These are phyloP conservation scores for Corydoras sp. DNA, from an alignment of 2,113 vertebrate genomes.

Conservation along the genomic window DNA sequence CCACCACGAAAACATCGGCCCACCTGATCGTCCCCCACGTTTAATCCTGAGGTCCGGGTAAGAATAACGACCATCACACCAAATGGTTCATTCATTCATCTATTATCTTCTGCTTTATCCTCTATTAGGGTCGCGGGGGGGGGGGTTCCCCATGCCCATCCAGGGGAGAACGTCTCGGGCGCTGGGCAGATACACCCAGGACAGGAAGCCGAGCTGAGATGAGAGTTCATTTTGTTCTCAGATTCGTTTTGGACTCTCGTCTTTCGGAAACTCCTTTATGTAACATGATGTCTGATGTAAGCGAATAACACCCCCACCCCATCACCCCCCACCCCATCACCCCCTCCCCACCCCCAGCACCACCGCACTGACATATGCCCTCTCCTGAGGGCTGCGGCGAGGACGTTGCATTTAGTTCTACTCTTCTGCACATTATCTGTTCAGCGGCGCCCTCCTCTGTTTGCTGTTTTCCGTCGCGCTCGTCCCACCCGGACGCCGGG, in stretches of 20 bases:
- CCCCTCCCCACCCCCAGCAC: neutral
- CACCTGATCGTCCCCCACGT: no score
- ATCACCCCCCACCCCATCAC: no score
- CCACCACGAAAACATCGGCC: neutral
- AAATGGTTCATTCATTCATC: neutral
- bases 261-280: neutral
- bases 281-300: neutral
- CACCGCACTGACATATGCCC: conserved; percentile 6
- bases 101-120: no score
- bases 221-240: no score
- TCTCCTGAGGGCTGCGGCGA: conserved; percentile 7
- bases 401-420: conserved; percentile 5
- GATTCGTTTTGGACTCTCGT: neutral
- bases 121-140: no score
- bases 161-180: no score
- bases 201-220: no score
- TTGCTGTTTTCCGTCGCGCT: neutral
- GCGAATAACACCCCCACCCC: neutral
- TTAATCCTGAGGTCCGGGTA: no score
- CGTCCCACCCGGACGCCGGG: no score
- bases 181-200: no score
- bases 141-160: no score
- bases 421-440: neutral
- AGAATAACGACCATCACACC: no score
- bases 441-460: neutral